Conservation (phyloP, 2,888 invertebrate genomes). For the Sphecodes monilicornis region DNA sequence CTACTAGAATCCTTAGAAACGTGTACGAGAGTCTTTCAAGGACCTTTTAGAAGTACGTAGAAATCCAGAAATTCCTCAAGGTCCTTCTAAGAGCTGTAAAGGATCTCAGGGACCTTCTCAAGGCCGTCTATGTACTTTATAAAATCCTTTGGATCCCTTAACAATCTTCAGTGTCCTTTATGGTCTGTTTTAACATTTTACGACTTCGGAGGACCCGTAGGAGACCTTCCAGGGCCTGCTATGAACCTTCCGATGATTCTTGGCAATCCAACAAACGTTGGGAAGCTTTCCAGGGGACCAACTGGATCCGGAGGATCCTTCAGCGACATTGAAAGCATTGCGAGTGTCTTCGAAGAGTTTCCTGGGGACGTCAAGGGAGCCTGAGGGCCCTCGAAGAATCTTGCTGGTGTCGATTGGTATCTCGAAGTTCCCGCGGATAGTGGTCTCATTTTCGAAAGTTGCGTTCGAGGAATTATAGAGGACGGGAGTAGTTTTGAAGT, state of each 20-base stretch:
- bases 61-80: too few species aligned
- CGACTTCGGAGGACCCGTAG: neutral
- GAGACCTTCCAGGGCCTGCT: neutral
- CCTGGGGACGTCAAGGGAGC: neutral
- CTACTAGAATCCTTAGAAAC: too few species aligned
- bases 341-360: neutral
- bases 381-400: neutral
- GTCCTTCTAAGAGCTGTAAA: too few species aligned
- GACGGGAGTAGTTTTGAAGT: neutral
- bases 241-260: neutral
- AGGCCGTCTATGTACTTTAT: too few species aligned
- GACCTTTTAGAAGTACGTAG: too few species aligned
- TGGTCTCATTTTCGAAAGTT: neutral
- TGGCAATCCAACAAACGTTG: neutral
- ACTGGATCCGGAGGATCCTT: neutral
- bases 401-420: neutral
- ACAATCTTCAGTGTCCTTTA: too few species aligned
- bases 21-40: too few species aligned
- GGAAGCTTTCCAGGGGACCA: neutral
- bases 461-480: slow-evolving; percentile 6
- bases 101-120: too few species aligned
- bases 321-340: neutral
- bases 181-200: too few species aligned
- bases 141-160: neutral
- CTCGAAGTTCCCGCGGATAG: neutral